Percentiles rank a stretch among this genome's conserved stretches.
Conservation (phyloP, 2,888 invertebrate genomes). For the Amiota mariae region DNA sequence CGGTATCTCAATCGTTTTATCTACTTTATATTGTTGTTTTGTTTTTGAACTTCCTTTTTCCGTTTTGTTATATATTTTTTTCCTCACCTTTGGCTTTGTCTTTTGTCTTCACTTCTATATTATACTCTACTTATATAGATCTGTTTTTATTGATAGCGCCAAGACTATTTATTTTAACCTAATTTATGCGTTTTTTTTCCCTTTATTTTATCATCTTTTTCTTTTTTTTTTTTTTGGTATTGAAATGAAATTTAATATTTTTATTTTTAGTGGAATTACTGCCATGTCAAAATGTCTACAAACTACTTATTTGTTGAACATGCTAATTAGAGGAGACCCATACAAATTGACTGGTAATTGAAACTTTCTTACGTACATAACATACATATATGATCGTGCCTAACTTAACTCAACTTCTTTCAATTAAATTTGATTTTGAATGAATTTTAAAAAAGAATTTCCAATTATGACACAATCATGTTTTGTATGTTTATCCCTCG, state of each 20-base stretch:
- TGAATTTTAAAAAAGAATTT: no score
- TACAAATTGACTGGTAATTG: no score
- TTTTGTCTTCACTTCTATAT: not conserved
- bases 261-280: no score
- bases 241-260: conserved; percentile 12
- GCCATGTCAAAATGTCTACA: no score
- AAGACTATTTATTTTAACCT: conserved; percentile 48
- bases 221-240: not conserved
- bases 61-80: conserved; percentile 15
- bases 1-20: conserved; percentile 60
- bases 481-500: no score
- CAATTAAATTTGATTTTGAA: no score
- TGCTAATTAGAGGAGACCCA: no score
- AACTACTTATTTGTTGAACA: no score
- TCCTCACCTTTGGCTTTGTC: not conserved
- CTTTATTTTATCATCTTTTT: not conserved
- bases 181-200: conserved; percentile 49
- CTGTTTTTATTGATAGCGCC: conserved; percentile 55
- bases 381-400: no score
- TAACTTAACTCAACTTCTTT: no score
- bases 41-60: conserved; percentile 56
- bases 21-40: conserved; percentile 63
- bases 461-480: no score
- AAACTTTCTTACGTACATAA: no score
- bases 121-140: conserved; percentile 50